Evolutionary conservation across 2,888 invertebrate species (phyloP), one percentile per base, ranked within the genome.

Genomic region (Entomobrya multifasciata): DNA sequence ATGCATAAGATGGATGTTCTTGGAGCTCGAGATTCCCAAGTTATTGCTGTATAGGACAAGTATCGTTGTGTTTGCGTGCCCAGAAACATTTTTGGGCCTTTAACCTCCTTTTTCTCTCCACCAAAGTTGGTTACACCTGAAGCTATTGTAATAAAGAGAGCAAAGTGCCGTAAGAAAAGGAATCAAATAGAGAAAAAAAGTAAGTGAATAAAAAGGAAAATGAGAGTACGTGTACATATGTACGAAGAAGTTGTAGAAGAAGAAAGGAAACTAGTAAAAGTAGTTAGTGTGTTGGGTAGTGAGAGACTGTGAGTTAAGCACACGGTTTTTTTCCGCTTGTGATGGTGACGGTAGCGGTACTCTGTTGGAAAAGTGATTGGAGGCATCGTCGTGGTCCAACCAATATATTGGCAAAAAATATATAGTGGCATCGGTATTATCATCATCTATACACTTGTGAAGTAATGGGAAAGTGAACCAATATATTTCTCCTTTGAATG

Each of bases 361-460:
- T 41, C 41, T 41, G 10, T 41, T 30, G 78, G 36, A 70, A 85
- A 85, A 85, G 70, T 78, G 84, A 78, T 78, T 85, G 84, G 57
- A 78, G 84, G 84, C 78, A 78, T 70, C 55, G n/a, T n/a, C n/a
- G 84, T 70, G 60, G 84, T 78, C 70, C n/a, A n/a, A n/a, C n/a
- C n/a, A n/a, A n/a, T n/a, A n/a, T n/a, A n/a, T n/a, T n/a, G n/a
- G n/a, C n/a, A n/a, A n/a, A n/a, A n/a, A n/a, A n/a, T n/a, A n/a
- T n/a, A n/a, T n/a, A n/a, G 52, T 77, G 84, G 78, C 84, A n/a
- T n/a, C n/a, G n/a, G 84, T 78, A 85, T 85, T 85, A 85, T 85
- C 84, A 78, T 85, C 78, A 85, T 85, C 78, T 77, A 78, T 78
- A 76, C 83, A 77, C 84, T 85, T 78, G 78, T n/a, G 44, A 65